Evolutionary conservation across 2,888 invertebrate genomes (phyloP), one percentile per base, ranked within the genome.

Genomic region (Sinhomidia bicolor): DNA sequence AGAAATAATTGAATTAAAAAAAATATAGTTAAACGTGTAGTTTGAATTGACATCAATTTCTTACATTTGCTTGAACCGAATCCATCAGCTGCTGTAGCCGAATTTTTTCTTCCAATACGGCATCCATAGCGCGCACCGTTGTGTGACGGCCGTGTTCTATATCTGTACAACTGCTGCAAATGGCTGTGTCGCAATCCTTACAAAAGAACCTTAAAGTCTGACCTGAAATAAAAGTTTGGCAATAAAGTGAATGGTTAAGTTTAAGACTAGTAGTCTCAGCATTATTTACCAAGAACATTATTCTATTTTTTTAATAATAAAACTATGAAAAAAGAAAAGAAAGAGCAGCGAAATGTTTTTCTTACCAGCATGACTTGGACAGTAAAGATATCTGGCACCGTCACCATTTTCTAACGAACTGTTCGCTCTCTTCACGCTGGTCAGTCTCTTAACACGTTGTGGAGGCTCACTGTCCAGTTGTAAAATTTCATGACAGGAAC

Each of bases 181-280:
- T 93, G 0, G 94, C 94, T 0, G 94, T 94, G 92, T 94, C 94
- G 92, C 94, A 94, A 78, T 94, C 93, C 12, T 93, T 92, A 92
- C 94, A 94, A 92, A 94, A 94, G 92, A 93, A 94, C 86, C 93
- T 93, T 68, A 93, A 89, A 9, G 92, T 92, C 90, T 93, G 93
- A 36, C 93, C 93, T 93, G 89, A 6, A 57, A 47, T 26, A n/a
- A 12, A 80, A 60, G 17, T n/a, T n/a, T 6, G 10, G n/a, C 7
- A n/a, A 32, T 6, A 57, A 60, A 57, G 20, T 44, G 17, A 68
- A 26, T 2, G 32, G n/a, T 57, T 17, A 6, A n/a, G 17, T 20
- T 57, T 17, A 60, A 60, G 9, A 32, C 6, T 29, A 17, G 2
- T 10, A 26, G n/a, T n/a, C n/a, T n/a, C n/a, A n/a, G n/a, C n/a